Evolutionary conservation across 2,113 vertebrate species (phyloP), one percentile per base, ranked within the genome.

Genomic region (Thalassarche chlororhynchos): DNA sequence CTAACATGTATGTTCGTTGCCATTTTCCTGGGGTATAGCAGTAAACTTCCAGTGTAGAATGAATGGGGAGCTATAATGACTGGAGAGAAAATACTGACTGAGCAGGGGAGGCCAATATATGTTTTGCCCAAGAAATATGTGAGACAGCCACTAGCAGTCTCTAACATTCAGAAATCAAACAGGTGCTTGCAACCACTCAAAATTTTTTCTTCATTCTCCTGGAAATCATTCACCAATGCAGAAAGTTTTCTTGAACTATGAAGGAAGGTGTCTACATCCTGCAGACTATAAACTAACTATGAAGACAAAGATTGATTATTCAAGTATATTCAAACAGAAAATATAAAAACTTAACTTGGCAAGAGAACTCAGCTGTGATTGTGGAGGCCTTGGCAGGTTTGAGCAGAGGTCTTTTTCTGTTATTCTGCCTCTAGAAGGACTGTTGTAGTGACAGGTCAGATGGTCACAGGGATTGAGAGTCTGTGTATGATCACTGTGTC

Each of bases 221-320:
- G 64, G 79, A 78, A 88, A 85, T 64, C 24, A 64, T 60, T 88
- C 79, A 81, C 12, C 25, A 81, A 49, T 44, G 31, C 28, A 81
- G 69, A 85, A 91, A 58, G 52, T 77, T 94, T 84, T 68, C 78
- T 68, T 90, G 82, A 96, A 84, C 83, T 93, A 21, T 3, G 9
- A 42, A 90, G 58, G 34, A 90, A 78, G 24, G 34, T 81, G 64
- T 64, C 79, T 81, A 72, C 26, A 72, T 47, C 57, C 62, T 62
- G 58, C 36, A 87, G 69, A 68, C 38, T 81, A n/a, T 68, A 84
- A 83, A 46, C 49, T 49, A 86, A 44, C 32, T 68, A 66, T 42
- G 68, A 71, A 94, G n/a, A 62, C 82, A 90, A 84, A 94, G 72
- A 72, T 31, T 84, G 78, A 93, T 93, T 82, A 83, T 71, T 90